phyloP scores from a whole-genome alignment of 1,140 invertebrate species.

The Sipha flava region DNA sequence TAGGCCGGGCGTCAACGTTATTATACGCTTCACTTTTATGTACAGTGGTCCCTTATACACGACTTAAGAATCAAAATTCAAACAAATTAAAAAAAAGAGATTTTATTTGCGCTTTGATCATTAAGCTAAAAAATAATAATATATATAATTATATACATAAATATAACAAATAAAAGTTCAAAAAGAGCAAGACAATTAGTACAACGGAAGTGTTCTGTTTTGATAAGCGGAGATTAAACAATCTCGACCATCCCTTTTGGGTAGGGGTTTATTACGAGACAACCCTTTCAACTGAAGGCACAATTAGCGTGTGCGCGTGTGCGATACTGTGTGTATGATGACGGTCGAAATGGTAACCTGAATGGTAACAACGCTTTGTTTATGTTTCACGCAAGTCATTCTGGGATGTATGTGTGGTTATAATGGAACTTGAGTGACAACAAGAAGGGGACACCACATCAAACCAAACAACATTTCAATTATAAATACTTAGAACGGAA shows the following conservation, averaged over 20 bases:
- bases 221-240: not conserved
- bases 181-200: not conserved
- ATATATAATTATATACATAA: not conserved
- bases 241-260: not conserved
- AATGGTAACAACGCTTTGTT: slow-evolving; percentile 1
- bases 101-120: not conserved
- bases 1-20: slow-evolving; percentile 3
- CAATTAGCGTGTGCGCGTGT: slow-evolving; percentile 1
- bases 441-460: not conserved
- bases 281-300: not conserved
- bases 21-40: slow-evolving; percentile 5
- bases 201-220: not conserved
- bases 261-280: not conserved
- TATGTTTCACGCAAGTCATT: not conserved
- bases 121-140: not conserved
- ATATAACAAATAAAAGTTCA: not conserved
- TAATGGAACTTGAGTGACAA: not conserved
- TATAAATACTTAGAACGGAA: not conserved
- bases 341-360: not conserved
- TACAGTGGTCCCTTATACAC: not conserved
- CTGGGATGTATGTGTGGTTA: not conserved
- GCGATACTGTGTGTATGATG: not conserved
- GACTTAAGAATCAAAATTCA: not conserved
- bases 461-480: slow-evolving; percentile 24
- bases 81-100: not conserved